Conservation (phyloP, 2,113 vertebrate genomes). For the Peucedramus taeniatus region DNA sequence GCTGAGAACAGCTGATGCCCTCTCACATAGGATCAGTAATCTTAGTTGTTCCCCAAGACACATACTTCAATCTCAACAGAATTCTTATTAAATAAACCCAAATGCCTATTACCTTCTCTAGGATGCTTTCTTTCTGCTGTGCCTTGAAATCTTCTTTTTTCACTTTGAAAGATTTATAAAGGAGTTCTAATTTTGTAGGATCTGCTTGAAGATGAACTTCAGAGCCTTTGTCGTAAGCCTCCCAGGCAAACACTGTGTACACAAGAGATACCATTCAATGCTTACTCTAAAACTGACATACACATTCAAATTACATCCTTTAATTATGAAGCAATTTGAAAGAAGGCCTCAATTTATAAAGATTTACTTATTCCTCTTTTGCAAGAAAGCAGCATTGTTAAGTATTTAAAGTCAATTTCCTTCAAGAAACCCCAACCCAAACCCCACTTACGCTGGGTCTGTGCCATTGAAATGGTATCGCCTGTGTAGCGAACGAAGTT, state of each 20-base stretch:
- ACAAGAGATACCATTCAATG: not conserved
- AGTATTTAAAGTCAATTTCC: not conserved
- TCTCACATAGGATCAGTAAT: not conserved
- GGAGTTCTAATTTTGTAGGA: constrained; percentile 93
- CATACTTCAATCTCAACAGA: not conserved
- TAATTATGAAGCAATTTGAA: not conserved
- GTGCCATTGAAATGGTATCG: constrained; percentile 94
- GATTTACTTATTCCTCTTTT: not conserved
- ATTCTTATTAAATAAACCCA: not conserved
- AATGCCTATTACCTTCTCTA: constrained; percentile 82
- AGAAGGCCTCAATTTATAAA: not conserved
- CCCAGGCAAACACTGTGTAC: constrained; percentile 93
- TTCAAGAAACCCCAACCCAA: not conserved
- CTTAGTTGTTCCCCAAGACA: not conserved
- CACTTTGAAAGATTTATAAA: constrained; percentile 95
- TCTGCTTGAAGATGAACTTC: constrained; percentile 98
- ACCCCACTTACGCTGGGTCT: constrained; percentile 88
- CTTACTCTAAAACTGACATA: not conserved
- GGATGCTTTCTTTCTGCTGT: constrained; percentile 89
- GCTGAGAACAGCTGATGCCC: not conserved
- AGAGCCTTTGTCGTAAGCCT: constrained; percentile 96
- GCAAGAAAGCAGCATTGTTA: not conserved
- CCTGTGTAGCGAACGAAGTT: constrained; percentile 94
- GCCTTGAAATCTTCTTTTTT: constrained; percentile 98
- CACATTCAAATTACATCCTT: not conserved